phyloP scores from a whole-genome alignment of 2,888 invertebrate genomes.

The Tetheella fluctuosa region DNA sequence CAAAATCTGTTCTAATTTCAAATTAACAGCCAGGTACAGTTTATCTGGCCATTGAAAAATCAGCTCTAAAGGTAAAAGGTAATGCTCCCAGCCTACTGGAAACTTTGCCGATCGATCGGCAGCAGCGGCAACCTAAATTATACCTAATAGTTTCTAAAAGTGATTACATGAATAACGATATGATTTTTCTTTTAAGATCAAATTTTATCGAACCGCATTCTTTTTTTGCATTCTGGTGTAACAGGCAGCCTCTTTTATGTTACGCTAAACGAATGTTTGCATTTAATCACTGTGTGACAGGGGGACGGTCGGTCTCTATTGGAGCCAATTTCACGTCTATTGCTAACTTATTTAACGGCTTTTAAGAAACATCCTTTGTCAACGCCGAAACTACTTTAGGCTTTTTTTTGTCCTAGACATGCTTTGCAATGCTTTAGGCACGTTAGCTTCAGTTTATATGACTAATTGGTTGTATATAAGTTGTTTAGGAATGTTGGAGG shows the following conservation, averaged over 20 bases:
- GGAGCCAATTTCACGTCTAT: constrained; percentile 37
- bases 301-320: constrained; percentile 16
- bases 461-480: constrained; percentile 36
- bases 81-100: too few relatives aligned
- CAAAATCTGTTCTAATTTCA: too few relatives aligned
- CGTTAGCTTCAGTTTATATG: constrained; percentile 16
- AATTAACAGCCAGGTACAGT: too few relatives aligned
- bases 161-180: too few relatives aligned
- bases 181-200: too few relatives aligned
- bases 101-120: too few relatives aligned
- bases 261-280: constrained; percentile 50
- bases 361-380: constrained; percentile 39
- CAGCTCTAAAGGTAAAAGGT: too few relatives aligned
- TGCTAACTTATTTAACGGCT: constrained; percentile 52
- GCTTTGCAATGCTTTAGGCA: neutral
- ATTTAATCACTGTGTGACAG: constrained; percentile 54
- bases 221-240: too few relatives aligned
- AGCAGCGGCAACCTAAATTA: too few relatives aligned
- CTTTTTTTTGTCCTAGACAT: constrained; percentile 16
- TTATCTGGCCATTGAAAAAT: too few relatives aligned
- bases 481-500: constrained; percentile 32
- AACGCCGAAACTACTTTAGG: constrained; percentile 28
- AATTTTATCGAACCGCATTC: too few relatives aligned
- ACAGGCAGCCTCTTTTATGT: constrained; percentile 31
- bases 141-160: too few relatives aligned